Percentiles rank a stretch among this genome's conserved stretches.
These are phyloP conservation scores for Diadromus collaris DNA, from an alignment of 2,888 invertebrate species.

Conservation along the genomic window DNA sequence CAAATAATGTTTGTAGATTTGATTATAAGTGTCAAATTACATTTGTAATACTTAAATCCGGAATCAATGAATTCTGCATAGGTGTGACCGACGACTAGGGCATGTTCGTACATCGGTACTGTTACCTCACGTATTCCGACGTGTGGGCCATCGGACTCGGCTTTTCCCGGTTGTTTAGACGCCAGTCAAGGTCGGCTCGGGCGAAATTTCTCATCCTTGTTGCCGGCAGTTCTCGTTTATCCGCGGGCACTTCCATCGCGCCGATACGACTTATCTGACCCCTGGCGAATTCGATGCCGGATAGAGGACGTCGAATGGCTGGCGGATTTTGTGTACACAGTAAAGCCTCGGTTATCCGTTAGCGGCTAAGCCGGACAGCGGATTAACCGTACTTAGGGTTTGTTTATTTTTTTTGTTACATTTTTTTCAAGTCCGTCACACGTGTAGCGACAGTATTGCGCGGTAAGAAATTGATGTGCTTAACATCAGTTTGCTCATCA, in stretches of 20 bases:
- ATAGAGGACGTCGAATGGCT: neutral
- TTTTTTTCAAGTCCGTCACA: too few relatives aligned
- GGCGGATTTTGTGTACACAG: neutral
- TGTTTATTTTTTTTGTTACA: too few relatives aligned
- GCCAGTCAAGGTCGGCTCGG: neutral
- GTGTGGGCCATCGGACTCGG: constrained; percentile 22
- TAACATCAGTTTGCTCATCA: too few relatives aligned
- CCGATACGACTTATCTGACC: constrained; percentile 42
- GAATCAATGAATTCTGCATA: too few relatives aligned
- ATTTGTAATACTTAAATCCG: too few relatives aligned
- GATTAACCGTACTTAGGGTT: too few relatives aligned
- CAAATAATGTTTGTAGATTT: too few relatives aligned
- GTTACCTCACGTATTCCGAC: constrained; percentile 18
- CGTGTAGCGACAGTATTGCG: too few relatives aligned
- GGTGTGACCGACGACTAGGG: too few relatives aligned
- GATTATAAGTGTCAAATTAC: too few relatives aligned
- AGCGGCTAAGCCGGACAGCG: neutral
- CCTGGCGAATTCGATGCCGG: constrained; percentile 25
- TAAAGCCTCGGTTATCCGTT: neutral
- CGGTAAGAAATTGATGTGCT: too few relatives aligned
- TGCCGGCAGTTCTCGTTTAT: constrained; percentile 19
- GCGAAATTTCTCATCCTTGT: constrained; percentile 38
- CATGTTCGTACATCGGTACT: too few relatives aligned
- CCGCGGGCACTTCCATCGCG: constrained; percentile 12
- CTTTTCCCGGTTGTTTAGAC: constrained; percentile 14